Conservation (phyloP, 2,888 invertebrate genomes). For the Stratiomys singularior region DNA sequence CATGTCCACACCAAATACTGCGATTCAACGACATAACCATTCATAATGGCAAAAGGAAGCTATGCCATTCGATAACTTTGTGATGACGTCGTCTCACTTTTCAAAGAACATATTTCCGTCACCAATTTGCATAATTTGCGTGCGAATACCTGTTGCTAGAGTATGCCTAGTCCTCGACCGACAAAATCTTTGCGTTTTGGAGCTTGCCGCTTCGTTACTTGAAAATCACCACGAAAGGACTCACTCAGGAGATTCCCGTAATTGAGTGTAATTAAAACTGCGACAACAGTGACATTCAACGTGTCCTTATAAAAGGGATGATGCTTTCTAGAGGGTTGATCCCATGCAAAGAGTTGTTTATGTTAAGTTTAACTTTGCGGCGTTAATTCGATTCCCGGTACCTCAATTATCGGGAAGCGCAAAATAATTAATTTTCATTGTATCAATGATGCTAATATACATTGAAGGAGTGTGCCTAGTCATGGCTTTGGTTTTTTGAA, state of each 20-base stretch:
- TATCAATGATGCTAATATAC: not conserved
- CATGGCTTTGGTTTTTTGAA: too few relatives aligned
- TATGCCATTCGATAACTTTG: slow-evolving; percentile 42
- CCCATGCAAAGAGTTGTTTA: slow-evolving; percentile 2
- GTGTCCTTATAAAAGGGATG: slow-evolving; percentile 35
- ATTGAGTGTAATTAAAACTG: slow-evolving; percentile 65
- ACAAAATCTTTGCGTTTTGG: slow-evolving; percentile 5
- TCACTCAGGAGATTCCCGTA: slow-evolving; percentile 58
- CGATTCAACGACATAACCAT: not conserved
- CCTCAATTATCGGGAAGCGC: slow-evolving; percentile 12
- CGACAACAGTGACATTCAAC: slow-evolving; percentile 48
- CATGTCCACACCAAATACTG: not conserved
- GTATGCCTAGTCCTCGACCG: not conserved
- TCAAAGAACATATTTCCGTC: slow-evolving; percentile 62
- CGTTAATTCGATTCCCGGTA: slow-evolving; percentile 39
- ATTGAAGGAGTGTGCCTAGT: too few relatives aligned
- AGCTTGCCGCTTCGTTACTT: slow-evolving; percentile 50
- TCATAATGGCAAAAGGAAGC: slow-evolving; percentile 5
- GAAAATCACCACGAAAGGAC: slow-evolving; percentile 59
- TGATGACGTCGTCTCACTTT: slow-evolving; percentile 47
- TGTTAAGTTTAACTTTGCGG: slow-evolving; percentile 36
- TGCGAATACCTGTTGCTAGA: slow-evolving; percentile 56
- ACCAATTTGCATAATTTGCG: slow-evolving; percentile 65
- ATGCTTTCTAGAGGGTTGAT: slow-evolving; percentile 5
- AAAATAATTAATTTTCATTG: slow-evolving; percentile 43